Evolutionary conservation across 2,888 invertebrate species (phyloP), one percentile per base, ranked within the genome.

Genomic region (Hemithea aestivaria): DNA sequence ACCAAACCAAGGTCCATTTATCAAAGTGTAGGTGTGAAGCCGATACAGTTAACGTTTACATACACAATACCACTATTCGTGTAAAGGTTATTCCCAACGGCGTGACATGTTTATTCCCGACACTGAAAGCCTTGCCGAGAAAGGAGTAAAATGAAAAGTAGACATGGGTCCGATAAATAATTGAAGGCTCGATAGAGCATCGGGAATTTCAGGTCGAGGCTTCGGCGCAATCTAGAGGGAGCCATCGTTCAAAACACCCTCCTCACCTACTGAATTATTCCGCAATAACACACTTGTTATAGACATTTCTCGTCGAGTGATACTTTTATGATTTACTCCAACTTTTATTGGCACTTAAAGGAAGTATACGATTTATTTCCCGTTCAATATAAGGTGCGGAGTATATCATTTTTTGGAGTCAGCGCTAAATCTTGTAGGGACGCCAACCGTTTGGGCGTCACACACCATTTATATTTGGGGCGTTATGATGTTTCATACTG

Each of bases 281-380:
- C 61, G 79, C 82, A 83, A 87, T 87, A 87, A 87, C 84, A 84
- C 81, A 84, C 84, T 83, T 83, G 85, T 85, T 87, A 84, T 82
- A 83, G 84, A 85, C 85, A 69, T 82, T 84, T 83, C 78, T 75
- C 71, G 72, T 66, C 70, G 80, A 83, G 80, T 85, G 84, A 85
- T 85, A 85, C 85, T 84, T 85, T 83, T 87, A 85, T 85, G 85
- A 87, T 87, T 87, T 87, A 85, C 84, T 84, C 67, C 82, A 80
- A 85, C 79, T 87, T 87, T 87, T 87, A 87, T 87, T 87, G 85
- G 85, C 83, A 84, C 85, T 85, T 87, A 87, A 79, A 82, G 82
- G 80, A 80, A 83, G 82, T 84, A 84, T 79, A 81, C 81, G 82
- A 85, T 85, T 84, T 85, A 85, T 85, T 83, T 77, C 68, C 72